phyloP scores from a whole-genome alignment of 2,888 invertebrate genomes.

The Drosophila yooni region DNA sequence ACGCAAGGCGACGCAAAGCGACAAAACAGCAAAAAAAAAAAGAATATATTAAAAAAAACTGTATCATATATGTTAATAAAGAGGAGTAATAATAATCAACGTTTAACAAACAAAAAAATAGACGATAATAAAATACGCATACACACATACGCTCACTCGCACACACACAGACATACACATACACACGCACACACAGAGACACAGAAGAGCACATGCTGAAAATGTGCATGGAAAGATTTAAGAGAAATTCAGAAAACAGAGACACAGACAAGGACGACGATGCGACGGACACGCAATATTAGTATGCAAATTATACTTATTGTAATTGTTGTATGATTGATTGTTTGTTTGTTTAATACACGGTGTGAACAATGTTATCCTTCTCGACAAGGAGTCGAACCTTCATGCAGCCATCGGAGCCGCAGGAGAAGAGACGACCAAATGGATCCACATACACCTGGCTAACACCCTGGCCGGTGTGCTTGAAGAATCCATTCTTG shows the following conservation, averaged over 20 bases:
- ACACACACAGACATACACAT: background rate
- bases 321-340: slow-evolving; percentile 12
- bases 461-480: slow-evolving; percentile 98
- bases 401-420: slow-evolving; percentile 99
- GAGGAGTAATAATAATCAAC: slow-evolving; percentile 68
- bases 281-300: slow-evolving; percentile 33
- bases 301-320: slow-evolving; percentile 45
- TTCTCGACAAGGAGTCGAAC: slow-evolving; percentile 96
- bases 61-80: slow-evolving; percentile 44
- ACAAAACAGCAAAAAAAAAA: slow-evolving; percentile 32
- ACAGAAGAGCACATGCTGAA: slow-evolving; percentile 11
- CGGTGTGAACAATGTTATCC: slow-evolving; percentile 87
- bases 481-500: slow-evolving; percentile 97
- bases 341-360: slow-evolving; percentile 84
- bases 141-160: slow-evolving; percentile 8
- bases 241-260: slow-evolving; percentile 12
- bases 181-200: slow-evolving; percentile 16
- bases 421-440: slow-evolving; percentile 97
- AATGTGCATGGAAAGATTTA: slow-evolving; percentile 36
- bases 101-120: slow-evolving; percentile 67
- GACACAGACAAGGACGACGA: slow-evolving; percentile 16
- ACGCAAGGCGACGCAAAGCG: slow-evolving; percentile 16
- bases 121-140: slow-evolving; percentile 38
- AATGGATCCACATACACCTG: slow-evolving; percentile 96
- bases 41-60: background rate